A percentile compares a stretch with the other conserved stretches of the same genome.
phyloP scores from a whole-genome alignment of 2,797 vertebrate species.

The Chelidonichthys spinosus region DNA sequence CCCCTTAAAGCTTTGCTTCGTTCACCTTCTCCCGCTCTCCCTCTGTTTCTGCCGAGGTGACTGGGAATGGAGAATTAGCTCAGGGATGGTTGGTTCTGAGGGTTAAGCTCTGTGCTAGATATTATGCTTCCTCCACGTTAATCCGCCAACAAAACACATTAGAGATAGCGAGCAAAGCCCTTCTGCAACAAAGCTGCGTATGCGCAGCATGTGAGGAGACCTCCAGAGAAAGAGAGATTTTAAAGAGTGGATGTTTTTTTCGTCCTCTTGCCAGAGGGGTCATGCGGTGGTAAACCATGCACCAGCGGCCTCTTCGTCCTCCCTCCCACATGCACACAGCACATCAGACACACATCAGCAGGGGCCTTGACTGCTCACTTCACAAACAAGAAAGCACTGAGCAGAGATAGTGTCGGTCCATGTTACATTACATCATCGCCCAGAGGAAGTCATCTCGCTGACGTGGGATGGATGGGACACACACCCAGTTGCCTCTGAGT shows the following conservation, averaged over 20 bases:
- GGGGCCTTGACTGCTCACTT: conserved; percentile 57
- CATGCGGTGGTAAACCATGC: conserved; percentile 24
- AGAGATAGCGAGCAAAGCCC: conserved; percentile 39
- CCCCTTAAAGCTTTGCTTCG: conserved; percentile 27
- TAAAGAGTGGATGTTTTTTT: conserved; percentile 8
- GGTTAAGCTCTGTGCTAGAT: conserved; percentile 60
- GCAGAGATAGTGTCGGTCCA: conserved; percentile 54
- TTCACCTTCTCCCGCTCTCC: conserved; percentile 19
- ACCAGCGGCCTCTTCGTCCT: conserved; percentile 10
- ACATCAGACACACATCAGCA: conserved; percentile 33
- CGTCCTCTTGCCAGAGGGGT: conserved; percentile 4
- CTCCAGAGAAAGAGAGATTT: conserved; percentile 23
- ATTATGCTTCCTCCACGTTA: conserved; percentile 58
- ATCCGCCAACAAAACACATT: conserved; percentile 67
- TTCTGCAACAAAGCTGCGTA: conserved; percentile 35
- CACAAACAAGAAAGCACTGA: conserved; percentile 45
- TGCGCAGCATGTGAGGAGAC: conserved; percentile 22
- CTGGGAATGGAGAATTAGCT: conserved; percentile 54
- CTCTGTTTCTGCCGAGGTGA: conserved; percentile 36
- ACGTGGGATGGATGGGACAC: conserved; percentile 58
- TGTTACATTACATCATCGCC: conserved; percentile 65
- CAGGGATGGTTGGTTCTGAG: conserved; percentile 38
- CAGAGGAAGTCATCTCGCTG: conserved; percentile 65
- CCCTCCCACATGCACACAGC: not conserved
- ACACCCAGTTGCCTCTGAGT: conserved; percentile 37